Percentiles rank a stretch among this genome's conserved stretches.
These are phyloP conservation scores for Enteromius afrohamiltoni DNA, from an alignment of 2,797 vertebrate species.

Conservation along the genomic window DNA sequence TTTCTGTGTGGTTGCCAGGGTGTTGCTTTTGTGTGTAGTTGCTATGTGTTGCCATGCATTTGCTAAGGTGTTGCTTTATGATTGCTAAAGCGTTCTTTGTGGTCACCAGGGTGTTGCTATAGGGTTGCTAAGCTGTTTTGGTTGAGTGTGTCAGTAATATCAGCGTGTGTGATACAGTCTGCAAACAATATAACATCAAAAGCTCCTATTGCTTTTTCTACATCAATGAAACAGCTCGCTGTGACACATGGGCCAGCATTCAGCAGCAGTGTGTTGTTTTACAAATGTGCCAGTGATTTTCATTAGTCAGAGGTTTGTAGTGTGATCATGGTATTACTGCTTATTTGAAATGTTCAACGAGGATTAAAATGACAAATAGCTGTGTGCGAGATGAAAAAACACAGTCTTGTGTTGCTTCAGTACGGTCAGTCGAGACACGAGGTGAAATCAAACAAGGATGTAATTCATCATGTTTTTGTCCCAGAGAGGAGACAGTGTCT, in stretches of 20 bases:
- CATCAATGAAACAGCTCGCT: not conserved
- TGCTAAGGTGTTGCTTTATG: no score
- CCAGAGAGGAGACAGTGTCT: not conserved
- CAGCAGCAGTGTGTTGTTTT: slow-evolving; percentile 49
- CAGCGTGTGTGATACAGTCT: not conserved
- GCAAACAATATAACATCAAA: slow-evolving; percentile 3
- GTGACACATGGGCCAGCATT: slow-evolving; percentile 8
- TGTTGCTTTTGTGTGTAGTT: no score
- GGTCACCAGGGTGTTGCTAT: not conserved
- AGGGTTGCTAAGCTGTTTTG: not conserved
- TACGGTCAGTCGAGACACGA: slow-evolving; percentile 73
- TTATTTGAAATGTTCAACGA: slow-evolving; percentile 80
- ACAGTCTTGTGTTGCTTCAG: slow-evolving; percentile 51
- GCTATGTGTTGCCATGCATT: no score
- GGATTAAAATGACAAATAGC: slow-evolving; percentile 84
- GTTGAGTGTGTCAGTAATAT: not conserved
- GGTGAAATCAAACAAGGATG: slow-evolving; percentile 70
- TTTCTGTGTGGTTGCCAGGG: not conserved
- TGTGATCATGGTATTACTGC: slow-evolving; percentile 69
- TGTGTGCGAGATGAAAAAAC: slow-evolving; percentile 74
- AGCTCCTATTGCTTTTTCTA: not conserved
- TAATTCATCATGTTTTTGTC: slow-evolving; percentile 72
- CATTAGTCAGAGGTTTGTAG: slow-evolving; percentile 65
- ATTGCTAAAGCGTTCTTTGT: not conserved
- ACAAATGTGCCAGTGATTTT: slow-evolving; percentile 63